Evolutionary conservation across 2,888 invertebrate genomes (phyloP).

Genomic region (Colletes collaris): DNA sequence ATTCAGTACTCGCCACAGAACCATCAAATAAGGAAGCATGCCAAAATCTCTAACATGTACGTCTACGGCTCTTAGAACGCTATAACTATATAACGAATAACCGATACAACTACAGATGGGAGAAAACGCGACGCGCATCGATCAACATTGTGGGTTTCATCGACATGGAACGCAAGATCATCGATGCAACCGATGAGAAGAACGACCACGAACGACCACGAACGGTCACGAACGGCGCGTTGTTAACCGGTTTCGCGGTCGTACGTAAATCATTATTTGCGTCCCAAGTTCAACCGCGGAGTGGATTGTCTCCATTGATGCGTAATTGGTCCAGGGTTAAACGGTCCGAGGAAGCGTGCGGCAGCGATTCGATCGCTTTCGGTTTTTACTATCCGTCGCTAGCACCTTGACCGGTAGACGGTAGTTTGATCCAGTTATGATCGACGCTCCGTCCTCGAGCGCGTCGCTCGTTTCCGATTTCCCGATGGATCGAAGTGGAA

Average conservation of each 20-base stretch:
- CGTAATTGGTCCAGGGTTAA: slow-evolving; percentile 70
- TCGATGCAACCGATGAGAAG: slow-evolving; percentile 14
- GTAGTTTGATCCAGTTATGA: slow-evolving; percentile 48
- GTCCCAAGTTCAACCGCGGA: slow-evolving; percentile 52
- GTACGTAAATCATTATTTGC: slow-evolving; percentile 37
- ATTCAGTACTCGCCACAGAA: too few species aligned
- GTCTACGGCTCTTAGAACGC: too few species aligned
- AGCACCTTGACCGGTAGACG: slow-evolving; percentile 25
- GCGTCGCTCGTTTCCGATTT: neutral
- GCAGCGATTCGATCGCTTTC: slow-evolving; percentile 66
- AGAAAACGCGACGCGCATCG: neutral
- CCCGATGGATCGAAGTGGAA: neutral
- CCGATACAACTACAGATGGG: too few species aligned
- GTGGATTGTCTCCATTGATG: slow-evolving; percentile 49
- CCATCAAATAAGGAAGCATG: too few species aligned
- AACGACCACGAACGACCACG: neutral
- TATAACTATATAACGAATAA: too few species aligned
- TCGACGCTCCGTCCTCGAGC: slow-evolving; percentile 14
- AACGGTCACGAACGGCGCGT: slow-evolving; percentile 7
- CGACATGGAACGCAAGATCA: neutral
- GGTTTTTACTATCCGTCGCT: slow-evolving; percentile 41
- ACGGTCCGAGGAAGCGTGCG: slow-evolving; percentile 61
- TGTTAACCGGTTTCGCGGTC: slow-evolving; percentile 36
- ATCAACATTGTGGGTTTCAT: slow-evolving; percentile 2
- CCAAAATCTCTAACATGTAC: too few species aligned